Evolutionary conservation across 2,888 invertebrate genomes (phyloP).

Genomic region (Pterobdella sp.): DNA sequence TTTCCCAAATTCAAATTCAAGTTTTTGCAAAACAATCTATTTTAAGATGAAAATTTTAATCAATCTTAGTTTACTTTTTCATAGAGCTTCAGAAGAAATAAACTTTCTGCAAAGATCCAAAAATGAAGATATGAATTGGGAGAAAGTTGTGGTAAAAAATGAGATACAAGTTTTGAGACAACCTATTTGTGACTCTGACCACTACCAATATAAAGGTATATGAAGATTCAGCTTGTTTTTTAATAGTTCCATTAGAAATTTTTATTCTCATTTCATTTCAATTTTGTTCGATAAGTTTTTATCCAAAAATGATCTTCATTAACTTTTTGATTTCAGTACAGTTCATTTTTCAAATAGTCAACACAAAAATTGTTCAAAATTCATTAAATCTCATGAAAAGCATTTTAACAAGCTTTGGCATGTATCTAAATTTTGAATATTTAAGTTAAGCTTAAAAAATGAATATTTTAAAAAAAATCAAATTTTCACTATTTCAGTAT

Average conservation of each 20-base stretch:
- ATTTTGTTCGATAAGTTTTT: not conserved
- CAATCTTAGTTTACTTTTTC: not conserved
- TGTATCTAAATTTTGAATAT: not conserved
- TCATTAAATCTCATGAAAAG: not conserved
- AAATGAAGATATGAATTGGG: slow-evolving; percentile 40
- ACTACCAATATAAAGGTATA: slow-evolving; percentile 50
- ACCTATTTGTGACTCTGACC: slow-evolving; percentile 41
- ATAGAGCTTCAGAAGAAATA: slow-evolving; percentile 31
- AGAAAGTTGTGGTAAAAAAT: slow-evolving; percentile 43
- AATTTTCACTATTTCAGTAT: slow-evolving; percentile 42
- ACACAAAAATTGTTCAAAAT: too few species aligned
- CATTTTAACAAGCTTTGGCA: not conserved
- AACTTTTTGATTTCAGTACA: not conserved
- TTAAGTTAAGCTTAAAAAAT: too few species aligned
- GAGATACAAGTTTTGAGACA: slow-evolving; percentile 47
- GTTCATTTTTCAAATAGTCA: too few species aligned
- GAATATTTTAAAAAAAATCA: too few species aligned
- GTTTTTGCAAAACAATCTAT: not conserved
- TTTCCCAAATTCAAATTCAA: not conserved
- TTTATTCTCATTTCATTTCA: not conserved
- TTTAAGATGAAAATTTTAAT: not conserved
- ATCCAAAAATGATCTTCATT: not conserved
- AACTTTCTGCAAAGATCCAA: slow-evolving; percentile 21
- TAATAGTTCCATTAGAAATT: too few species aligned
- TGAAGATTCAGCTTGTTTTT: too few species aligned